phyloP scores from a whole-genome alignment of 2,797 vertebrate genomes.

The Chelon auratus region DNA sequence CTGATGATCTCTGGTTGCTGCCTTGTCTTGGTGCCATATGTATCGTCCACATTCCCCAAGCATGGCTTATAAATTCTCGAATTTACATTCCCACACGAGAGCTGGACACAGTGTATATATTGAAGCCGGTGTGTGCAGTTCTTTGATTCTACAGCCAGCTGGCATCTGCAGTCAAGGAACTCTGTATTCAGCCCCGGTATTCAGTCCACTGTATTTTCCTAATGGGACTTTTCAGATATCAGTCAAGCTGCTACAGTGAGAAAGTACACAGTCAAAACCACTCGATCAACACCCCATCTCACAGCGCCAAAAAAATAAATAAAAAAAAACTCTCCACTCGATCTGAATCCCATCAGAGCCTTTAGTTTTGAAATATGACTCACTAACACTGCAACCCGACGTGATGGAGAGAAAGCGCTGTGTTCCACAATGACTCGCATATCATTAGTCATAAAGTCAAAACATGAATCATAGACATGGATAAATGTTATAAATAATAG shows the following conservation, averaged over 20 bases:
- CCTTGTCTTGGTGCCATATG: conserved; percentile 83
- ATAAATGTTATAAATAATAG: conserved; percentile 84
- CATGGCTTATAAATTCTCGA: conserved; percentile 67
- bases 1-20: conserved; percentile 77
- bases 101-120: conserved; percentile 25
- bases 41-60: conserved; percentile 75
- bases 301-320: conserved; percentile 26
- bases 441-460: conserved; percentile 77
- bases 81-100: conserved; percentile 55
- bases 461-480: conserved; percentile 74
- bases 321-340: conserved; percentile 45
- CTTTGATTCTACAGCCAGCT: conserved; percentile 51
- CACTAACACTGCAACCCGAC: conserved; percentile 63
- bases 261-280: conserved; percentile 63
- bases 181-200: conserved; percentile 55
- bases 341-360: conserved; percentile 73
- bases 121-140: conserved; percentile 20
- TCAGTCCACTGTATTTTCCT: conserved; percentile 63
- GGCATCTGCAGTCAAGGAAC: conserved; percentile 44
- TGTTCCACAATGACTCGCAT: conserved; percentile 71
- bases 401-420: conserved; percentile 59
- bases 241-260: conserved; percentile 77
- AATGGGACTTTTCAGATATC: conserved; percentile 73
- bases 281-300: conserved; percentile 68
- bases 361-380: conserved; percentile 80